Conservation (phyloP, 2,888 invertebrate species). For the Acanthosepion esculentum region DNA sequence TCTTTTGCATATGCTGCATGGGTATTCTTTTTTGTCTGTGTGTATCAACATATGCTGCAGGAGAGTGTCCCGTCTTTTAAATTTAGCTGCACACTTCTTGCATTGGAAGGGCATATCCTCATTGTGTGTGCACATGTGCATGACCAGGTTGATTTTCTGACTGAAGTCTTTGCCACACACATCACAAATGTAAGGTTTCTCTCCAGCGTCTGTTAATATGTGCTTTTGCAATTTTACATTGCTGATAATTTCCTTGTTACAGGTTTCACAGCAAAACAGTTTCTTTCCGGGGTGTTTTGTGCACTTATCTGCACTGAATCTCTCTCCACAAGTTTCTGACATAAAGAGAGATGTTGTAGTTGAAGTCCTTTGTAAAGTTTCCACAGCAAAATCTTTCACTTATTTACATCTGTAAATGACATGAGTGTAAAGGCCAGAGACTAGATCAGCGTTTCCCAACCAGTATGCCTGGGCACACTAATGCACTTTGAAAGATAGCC, state of each 20-base stretch:
- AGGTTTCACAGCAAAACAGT: neutral
- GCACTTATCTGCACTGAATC: neutral
- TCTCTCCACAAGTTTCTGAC: neutral
- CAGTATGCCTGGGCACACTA: too few relatives aligned
- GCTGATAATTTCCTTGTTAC: neutral
- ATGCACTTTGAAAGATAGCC: too few relatives aligned
- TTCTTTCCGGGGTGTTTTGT: neutral
- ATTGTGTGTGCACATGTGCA: constrained; percentile 1
- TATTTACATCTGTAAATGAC: neutral
- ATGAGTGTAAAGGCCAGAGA: too few relatives aligned
- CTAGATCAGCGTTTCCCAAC: too few relatives aligned
- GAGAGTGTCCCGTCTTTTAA: neutral
- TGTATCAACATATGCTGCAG: neutral
- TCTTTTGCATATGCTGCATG: too few relatives aligned
- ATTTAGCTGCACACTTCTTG: neutral
- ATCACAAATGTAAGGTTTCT: neutral
- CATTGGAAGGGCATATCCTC: neutral
- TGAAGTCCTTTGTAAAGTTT: neutral
- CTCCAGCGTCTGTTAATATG: neutral
- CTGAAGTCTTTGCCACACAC: neutral
- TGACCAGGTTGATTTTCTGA: neutral
- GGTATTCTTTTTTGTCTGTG: neutral
- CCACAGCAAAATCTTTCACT: neutral
- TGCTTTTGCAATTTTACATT: neutral
- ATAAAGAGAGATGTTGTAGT: neutral